Conservation (phyloP, 2,113 vertebrate species). For the Ploceus nigricollis region DNA sequence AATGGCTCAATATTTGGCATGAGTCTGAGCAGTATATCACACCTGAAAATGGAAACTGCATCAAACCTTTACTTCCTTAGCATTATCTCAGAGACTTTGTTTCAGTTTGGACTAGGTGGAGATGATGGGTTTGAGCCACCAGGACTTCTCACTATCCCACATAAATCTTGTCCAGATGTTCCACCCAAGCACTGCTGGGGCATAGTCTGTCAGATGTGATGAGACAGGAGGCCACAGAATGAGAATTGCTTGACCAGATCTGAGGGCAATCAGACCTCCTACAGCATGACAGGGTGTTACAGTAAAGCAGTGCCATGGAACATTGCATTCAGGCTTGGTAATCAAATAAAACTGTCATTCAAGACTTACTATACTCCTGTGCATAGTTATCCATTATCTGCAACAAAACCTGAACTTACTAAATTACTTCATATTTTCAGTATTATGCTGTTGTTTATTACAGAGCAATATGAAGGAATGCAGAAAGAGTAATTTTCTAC, state of each 20-base stretch:
- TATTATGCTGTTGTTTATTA: constrained; percentile 34
- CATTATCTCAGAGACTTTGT: neutral
- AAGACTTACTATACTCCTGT: constrained; percentile 17
- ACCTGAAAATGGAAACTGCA: neutral
- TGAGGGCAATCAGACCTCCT: neutral
- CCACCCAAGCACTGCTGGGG: neutral
- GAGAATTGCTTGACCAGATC: neutral
- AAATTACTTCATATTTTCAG: constrained; percentile 38
- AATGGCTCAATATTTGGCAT: neutral
- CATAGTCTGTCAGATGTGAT: neutral
- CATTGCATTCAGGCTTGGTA: neutral
- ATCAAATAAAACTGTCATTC: constrained; percentile 40
- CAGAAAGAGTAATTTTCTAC: constrained; percentile 42
- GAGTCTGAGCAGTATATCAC: neutral
- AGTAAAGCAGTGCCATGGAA: neutral
- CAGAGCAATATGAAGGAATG: constrained; percentile 8
- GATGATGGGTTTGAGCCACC: neutral
- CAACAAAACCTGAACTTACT: constrained; percentile 39
- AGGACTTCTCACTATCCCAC: neutral
- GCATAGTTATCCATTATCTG: constrained; percentile 44
- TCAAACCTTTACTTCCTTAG: neutral
- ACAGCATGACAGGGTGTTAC: neutral
- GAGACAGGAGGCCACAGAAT: neutral
- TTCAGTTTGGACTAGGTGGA: neutral
- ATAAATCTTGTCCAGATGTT: neutral